phyloP scores from a whole-genome alignment of 2,797 vertebrate species.

The Myiothlypis coronata region DNA sequence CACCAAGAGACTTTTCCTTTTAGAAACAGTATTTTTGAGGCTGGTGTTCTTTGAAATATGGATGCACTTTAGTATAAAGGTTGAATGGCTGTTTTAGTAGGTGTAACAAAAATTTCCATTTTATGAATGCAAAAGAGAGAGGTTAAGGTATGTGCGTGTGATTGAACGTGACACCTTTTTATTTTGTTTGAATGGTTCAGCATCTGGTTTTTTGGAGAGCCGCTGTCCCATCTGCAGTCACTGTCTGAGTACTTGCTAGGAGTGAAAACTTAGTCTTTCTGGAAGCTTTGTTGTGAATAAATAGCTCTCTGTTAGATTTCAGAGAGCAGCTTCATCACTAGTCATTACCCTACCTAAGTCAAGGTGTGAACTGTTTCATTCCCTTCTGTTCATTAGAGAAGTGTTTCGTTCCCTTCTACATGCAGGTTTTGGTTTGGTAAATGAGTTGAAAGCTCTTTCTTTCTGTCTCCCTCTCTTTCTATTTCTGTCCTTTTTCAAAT shows the following conservation, averaged over 20 bases:
- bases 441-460: neutral
- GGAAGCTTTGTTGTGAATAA: neutral
- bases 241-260: neutral
- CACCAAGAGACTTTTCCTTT: slow-evolving; percentile 34
- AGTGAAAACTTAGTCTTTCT: neutral
- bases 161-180: slow-evolving; percentile 6
- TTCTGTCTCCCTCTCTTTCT: neutral
- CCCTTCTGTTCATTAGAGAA: neutral
- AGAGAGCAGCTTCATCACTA: neutral
- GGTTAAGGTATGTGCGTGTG: neutral
- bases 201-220: neutral
- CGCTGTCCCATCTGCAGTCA: neutral
- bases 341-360: neutral
- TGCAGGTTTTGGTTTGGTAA: neutral
- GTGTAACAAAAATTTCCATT: neutral
- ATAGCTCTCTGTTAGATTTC: neutral
- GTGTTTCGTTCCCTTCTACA: neutral
- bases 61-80: slow-evolving; percentile 17
- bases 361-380: neutral
- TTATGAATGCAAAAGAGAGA: neutral
- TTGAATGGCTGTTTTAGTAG: neutral
- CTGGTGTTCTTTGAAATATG: slow-evolving; percentile 30
- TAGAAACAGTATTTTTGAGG: slow-evolving; percentile 32
- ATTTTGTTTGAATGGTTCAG: neutral
- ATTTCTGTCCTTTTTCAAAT: neutral